Evolutionary conservation across 2,113 vertebrate species (phyloP).

Genomic region (Lasiurus cinereus): DNA sequence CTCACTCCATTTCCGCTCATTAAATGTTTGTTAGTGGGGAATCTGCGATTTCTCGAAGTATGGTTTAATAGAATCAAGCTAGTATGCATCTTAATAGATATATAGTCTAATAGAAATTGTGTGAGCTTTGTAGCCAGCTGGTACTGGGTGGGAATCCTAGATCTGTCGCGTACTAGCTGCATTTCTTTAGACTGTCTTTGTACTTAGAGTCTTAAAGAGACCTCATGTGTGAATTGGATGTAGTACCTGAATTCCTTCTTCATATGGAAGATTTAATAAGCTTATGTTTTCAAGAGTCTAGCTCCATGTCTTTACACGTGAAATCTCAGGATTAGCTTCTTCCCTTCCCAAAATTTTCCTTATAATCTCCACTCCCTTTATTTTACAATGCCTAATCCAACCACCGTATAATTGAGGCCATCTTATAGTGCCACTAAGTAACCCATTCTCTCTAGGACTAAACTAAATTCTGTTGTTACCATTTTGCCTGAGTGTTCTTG

Average conservation of each 20-base stretch:
- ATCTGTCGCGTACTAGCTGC: background rate
- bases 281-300: slow-evolving; percentile 18
- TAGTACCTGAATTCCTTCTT: slow-evolving; percentile 35
- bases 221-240: background rate
- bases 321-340: slow-evolving; percentile 9
- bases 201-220: background rate
- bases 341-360: background rate
- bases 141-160: background rate
- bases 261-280: slow-evolving; percentile 25
- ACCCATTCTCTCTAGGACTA: slow-evolving; percentile 21
- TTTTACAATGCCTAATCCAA: slow-evolving; percentile 16
- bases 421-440: slow-evolving; percentile 22
- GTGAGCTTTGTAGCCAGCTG: background rate
- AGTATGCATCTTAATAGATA: slow-evolving; percentile 11
- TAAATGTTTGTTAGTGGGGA: slow-evolving; percentile 24
- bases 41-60: background rate
- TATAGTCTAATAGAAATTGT: background rate
- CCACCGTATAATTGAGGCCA: background rate
- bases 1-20: background rate
- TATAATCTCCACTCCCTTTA: slow-evolving; percentile 18
- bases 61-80: slow-evolving; percentile 12
- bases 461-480: background rate
- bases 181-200: background rate
- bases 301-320: background rate
- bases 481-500: background rate